Base-by-base conservation (phyloP, 1,140 invertebrate species). In the Zaprionus africanus region DNA sequence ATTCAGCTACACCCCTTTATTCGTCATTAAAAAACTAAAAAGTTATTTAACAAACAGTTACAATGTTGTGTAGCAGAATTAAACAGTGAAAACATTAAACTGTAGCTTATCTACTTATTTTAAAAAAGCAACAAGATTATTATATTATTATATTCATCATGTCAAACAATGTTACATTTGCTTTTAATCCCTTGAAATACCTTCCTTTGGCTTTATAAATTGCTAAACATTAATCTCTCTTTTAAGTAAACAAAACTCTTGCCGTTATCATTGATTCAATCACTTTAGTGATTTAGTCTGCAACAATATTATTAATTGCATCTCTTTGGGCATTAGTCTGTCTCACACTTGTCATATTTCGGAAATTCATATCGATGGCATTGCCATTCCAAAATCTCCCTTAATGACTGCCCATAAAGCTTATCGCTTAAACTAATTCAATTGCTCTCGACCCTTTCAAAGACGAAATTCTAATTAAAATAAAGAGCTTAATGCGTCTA, bases 381-480 rank as follows among this genome's bases (percentile, higher is more conserved):
- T 54, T 38, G n/a, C 22, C n/a, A n/a, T 2, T 22, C 22, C 1
- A 36, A 59, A 60, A 56, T 54, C 56, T 38, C 41, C 24, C 41
- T 70, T 64, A 71, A 54, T 71, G 36, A 43, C 34, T 7, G 38
- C 12, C 67, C 60, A 64, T 60, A 36, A 65, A 51, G 49, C 46
- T 64, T 65, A 65, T 54, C 73, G 34, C 72, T 51, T 63, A 26
- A 60, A 65, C 67, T 76, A 71, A 76, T 76, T 71, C 43, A 71
- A 76, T 76, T 63, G 66, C 41, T 5, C 24, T 38, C 38, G 17
- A 70, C 34, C 73, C 54, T 60, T 54, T 64, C 19, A 22, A 41
- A 26, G 43, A 6, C 19, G 9, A 53, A 70, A 71, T 54, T 64
- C 46, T 62, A 71, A 71, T 76, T 71, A 71, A 76, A 63, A 71